Evolutionary conservation across 2,888 invertebrate species (phyloP), one percentile per base, ranked within the genome.

Genomic region (Euspilapteryx auroguttella): DNA sequence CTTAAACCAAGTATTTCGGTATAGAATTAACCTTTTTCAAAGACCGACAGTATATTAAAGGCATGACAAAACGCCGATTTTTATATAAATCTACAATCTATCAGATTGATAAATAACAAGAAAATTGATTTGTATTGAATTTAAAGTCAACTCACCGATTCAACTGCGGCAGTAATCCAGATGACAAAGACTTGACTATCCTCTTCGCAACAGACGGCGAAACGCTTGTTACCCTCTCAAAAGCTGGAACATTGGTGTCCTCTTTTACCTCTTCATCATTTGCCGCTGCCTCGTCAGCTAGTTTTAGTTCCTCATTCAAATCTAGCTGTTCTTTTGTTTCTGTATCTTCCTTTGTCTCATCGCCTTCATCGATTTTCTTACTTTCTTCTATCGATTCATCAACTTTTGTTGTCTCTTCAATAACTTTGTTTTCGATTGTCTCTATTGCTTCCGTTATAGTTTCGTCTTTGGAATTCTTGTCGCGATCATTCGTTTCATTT

Each of bases 111-210:
- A n/a, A n/a, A n/a, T n/a, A n/a, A n/a, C n/a, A n/a, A n/a, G n/a
- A n/a, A n/a, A n/a, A n/a, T n/a, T n/a, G n/a, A n/a, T n/a, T n/a
- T n/a, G n/a, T n/a, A n/a, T n/a, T n/a, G n/a, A n/a, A n/a, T n/a
- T n/a, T n/a, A n/a, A n/a, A n/a, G n/a, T n/a, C n/a, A n/a, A 42
- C 63, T 55, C 44, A 78, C 50, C 84, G 82, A 51, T 92, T 86
- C 1, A 97, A 63, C 34, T 89, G 86, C 1, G 94, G 94, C 35
- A 97, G 59, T 10, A 96, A 66, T 24, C 83, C 80, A 13, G 79
- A 79, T 5, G 86, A 79, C 32, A 93, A 82, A 6, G 81, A 80
- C 30, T 80, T 75, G 29, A 92, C 82, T 3, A 95, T 86, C 43
- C 84, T 81, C 29, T 84, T 87, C 8, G 92, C 90, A 14, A 85